Evolutionary conservation across 2,888 invertebrate genomes (phyloP), one percentile per base, ranked within the genome.

Genomic region (Ferrisia virgata): DNA sequence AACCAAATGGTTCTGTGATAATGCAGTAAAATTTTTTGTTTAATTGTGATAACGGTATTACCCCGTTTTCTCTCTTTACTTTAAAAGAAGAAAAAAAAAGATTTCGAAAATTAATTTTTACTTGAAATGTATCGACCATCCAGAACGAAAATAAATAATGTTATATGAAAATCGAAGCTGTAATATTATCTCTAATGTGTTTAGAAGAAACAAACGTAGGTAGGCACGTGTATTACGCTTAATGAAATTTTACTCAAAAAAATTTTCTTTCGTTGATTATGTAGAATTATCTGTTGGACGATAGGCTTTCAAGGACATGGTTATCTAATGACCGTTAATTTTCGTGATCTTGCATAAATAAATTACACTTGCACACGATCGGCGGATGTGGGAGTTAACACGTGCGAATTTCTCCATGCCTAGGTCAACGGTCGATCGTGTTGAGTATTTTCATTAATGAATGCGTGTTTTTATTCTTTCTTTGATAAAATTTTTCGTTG

Each of bases 1-100:
- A 76, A 76, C 72, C 72, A 76, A 33, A 36, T 36, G 72, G 72
- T 76, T 36, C 72, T 76, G 72, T 76, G 72, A 76, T 76, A 76
- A 76, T 76, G 36, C 72, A 76, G 72, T 36, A 76, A 76, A 76
- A 36, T n/a, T 76, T 36, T 36, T 76, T 64, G 64, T 64, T 36
- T 36, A 33, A 76, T 76, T 76, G 72, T 76, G 72, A 76, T 76
- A 76, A 76, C 72, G 72, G 72, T 76, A 22, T 76, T 72, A 25
- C 33, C 3, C 72, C 72, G 72, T 76, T 76, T 76, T 76, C 36
- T 36, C 36, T 76, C 1, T 36, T 76, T 69, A 31, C 31, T 0
- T 53, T 53, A 11, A 11, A n/a, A n/a, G 11, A 53, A 28, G 2
- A 58, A 47, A 47, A 47, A 47, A 3, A n/a, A 36, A 36, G 72